Base-by-base conservation (phyloP, 1,140 invertebrate species). In the Cyrtorhinus lividipennis region DNA sequence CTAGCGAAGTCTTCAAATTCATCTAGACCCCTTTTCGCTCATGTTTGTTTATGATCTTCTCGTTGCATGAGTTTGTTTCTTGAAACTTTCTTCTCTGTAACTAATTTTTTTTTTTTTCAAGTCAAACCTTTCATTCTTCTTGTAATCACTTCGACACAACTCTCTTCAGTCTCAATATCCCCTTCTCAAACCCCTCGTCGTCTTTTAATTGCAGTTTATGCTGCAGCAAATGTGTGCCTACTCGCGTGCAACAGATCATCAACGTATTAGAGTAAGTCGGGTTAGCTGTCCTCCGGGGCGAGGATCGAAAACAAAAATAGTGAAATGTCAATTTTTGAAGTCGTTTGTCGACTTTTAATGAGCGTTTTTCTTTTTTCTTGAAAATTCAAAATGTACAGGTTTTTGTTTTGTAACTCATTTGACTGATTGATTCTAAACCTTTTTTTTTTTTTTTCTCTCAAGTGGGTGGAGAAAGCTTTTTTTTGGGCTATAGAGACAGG, bases 261-360 rank as follows among this genome's bases (percentile, higher is more conserved):
- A 88, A 82, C 85, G 83, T 77, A 87, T 90, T 80, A 85, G 88
- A 87, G 88, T 91, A 90, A 90, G 88, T 86, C 74, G 72, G 58
- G 56, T 63, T 27, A 1, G 27, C 30, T 30, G 18, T 62, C 53
- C 61, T 20, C 18, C 26, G 24, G n/a, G n/a, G n/a, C n/a, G n/a
- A n/a, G n/a, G n/a, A n/a, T n/a, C n/a, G n/a, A 23, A 25, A 57
- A 27, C 15, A 23, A 23, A 23, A 45, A 30, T 61, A 15, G 59
- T 61, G 30, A 45, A 30, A 1, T 23, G 25, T 44, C 24, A 61
- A 27, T 22, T 45, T 44, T 56, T 15, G 30, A 62, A 2, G 20
- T 30, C 45, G 22, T 44, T 53, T 62, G 46, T 38, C 27, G 25
- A 57, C 24, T 23, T 30, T 22, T 23, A 23, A 59, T 24, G 13